Base-by-base conservation (phyloP, 2,888 invertebrate genomes). In the Prosopocoilus inquinatus region DNA sequence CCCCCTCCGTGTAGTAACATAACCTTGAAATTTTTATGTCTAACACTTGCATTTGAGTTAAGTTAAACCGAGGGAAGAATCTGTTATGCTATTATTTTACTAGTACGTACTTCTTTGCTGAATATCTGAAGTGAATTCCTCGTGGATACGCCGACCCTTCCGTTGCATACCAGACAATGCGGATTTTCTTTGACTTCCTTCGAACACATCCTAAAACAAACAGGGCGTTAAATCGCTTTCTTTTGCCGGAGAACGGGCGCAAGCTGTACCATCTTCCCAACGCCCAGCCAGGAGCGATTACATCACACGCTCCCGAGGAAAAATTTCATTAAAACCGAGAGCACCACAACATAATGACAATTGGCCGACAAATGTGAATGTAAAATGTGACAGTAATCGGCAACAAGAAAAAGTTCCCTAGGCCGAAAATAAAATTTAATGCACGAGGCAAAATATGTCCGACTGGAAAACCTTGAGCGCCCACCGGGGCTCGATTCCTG, bases 141-240 rank as follows among this genome's bases (percentile, higher is more conserved):
- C 20, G 78, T 77, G 1, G 82, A 81, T 3, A 79, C 78, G 8
- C 81, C 81, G 9, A 81, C 76, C 63, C 79, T 79, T 45, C 76
- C 79, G 68, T 84, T 82, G 72, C 89, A 89, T 44, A 88, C 79
- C 44, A 87, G 77, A 67, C 88, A 89, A 52, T 75, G 77, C 1
- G 76, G 69, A 58, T 69, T 74, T 34, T 68, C 66, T 47, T 65
- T 66, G 32, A 61, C 64, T 39, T 58, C 58, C 20, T 57, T 57
- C 15, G 68, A 60, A 46, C 69, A 68, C 75, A 75, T 74, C 48
- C 70, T 72, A 60, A 43, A 69, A 70, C 57, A 55, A 61, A 50
- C 51, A 12, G 36, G 20, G 20, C 20, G 20, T 28, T 28, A 28
- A 28, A 3, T 28, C 5, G 20, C 7, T 4, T 28, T 28, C 20